phyloP scores from a whole-genome alignment of 2,888 invertebrate species.

The Gastracanthus pulcherrimus region DNA sequence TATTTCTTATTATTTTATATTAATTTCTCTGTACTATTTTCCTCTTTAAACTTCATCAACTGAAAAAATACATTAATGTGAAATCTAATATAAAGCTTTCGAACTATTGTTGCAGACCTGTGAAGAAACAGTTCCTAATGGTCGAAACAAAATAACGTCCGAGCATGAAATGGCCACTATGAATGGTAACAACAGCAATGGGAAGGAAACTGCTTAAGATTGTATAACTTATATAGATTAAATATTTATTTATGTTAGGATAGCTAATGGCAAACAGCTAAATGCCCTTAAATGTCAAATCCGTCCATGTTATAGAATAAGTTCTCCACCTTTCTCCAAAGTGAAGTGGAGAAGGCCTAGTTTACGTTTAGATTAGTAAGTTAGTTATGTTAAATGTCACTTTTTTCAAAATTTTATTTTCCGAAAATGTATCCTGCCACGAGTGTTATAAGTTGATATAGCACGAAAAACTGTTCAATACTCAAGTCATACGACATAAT shows the following conservation, averaged over 20 bases:
- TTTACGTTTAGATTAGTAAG: constrained; percentile 44
- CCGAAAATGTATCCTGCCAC: not conserved
- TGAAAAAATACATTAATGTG: not conserved
- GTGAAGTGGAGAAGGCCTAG: constrained; percentile 31
- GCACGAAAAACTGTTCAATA: constrained; percentile 29
- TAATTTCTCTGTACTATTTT: constrained; percentile 1
- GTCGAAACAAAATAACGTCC: constrained; percentile 66
- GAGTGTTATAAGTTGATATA: not conserved
- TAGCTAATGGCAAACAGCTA: constrained; percentile 57
- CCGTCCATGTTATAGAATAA: constrained; percentile 63
- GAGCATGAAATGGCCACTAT: constrained; percentile 74
- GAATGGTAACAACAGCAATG: constrained; percentile 64
- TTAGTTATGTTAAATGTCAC: constrained; percentile 19
- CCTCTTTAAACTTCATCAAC: not conserved
- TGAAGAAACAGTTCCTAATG: constrained; percentile 73
- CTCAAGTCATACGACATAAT: constrained; percentile 27
- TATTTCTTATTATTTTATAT: constrained; percentile 4
- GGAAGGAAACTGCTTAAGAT: constrained; percentile 69
- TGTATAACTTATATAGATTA: constrained; percentile 69
- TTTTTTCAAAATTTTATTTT: constrained; percentile 32
- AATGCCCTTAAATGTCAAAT: constrained; percentile 60
- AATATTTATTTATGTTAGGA: constrained; percentile 62
- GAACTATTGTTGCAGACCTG: constrained; percentile 71
- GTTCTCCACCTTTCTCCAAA: constrained; percentile 29
- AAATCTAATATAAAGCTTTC: not conserved